phyloP scores from a whole-genome alignment of 2,797 vertebrate species.

The Cossypha niveicapilla region DNA sequence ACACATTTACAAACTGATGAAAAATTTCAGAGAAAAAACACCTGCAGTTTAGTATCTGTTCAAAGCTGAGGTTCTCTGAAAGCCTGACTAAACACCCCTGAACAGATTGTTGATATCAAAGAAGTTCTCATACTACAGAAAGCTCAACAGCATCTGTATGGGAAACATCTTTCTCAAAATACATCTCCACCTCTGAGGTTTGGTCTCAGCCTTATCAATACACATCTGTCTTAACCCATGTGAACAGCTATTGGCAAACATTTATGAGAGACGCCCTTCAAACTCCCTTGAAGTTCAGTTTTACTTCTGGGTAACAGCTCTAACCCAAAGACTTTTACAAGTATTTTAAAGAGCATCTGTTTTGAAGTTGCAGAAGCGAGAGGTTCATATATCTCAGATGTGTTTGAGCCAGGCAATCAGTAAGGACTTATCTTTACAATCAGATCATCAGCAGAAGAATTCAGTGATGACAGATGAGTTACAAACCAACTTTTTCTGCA shows the following conservation, averaged over 20 bases:
- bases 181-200: neutral
- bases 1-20: neutral
- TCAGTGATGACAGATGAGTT: neutral
- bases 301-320: neutral
- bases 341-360: constrained; percentile 27
- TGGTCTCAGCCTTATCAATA: neutral
- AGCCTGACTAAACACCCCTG: neutral
- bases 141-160: neutral
- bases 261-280: neutral
- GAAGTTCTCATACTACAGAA: neutral
- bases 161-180: constrained; percentile 4
- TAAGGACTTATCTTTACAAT: neutral
- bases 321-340: neutral
- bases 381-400: neutral
- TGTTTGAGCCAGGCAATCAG: neutral
- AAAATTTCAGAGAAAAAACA: neutral
- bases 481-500: neutral
- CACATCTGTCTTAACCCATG: neutral
- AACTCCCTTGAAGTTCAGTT: neutral
- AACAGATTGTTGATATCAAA: constrained; percentile 12
- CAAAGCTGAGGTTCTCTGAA: neutral
- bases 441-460: neutral
- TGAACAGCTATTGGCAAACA: neutral
- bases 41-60: neutral
- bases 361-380: constrained; percentile 18